A percentile compares a stretch with the other conserved stretches of the same genome.
These are phyloP conservation scores for Andrena dorsata DNA, from an alignment of 2,888 invertebrate genomes.

Conservation along the genomic window DNA sequence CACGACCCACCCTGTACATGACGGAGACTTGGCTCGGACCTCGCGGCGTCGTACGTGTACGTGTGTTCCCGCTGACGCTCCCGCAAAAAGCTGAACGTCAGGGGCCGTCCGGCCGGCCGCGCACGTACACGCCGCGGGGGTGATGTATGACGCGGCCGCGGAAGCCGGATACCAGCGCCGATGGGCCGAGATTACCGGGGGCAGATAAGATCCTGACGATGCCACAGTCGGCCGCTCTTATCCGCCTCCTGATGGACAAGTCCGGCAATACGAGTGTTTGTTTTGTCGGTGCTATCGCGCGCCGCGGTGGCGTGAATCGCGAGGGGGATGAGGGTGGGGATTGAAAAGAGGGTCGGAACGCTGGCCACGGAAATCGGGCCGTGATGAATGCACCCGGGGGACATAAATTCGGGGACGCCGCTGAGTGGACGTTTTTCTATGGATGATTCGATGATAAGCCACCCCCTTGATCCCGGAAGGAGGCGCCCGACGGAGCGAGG, in stretches of 20 bases:
- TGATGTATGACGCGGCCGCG: slow-evolving; percentile 64
- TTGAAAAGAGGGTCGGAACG: slow-evolving; percentile 22
- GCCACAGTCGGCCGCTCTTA: slow-evolving; percentile 61
- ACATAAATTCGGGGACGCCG: background rate
- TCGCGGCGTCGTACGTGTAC: slow-evolving; percentile 7
- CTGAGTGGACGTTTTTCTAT: slow-evolving; percentile 3
- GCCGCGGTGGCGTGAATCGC: slow-evolving; percentile 31
- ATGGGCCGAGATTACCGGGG: slow-evolving; percentile 64
- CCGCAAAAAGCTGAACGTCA: slow-evolving; percentile 61
- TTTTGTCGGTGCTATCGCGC: slow-evolving; percentile 33
- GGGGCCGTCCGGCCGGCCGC: slow-evolving; percentile 8
- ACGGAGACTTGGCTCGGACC: too few species aligned
- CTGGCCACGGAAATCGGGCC: slow-evolving; percentile 13
- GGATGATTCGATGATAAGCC: slow-evolving; percentile 7
- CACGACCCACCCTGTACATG: too few species aligned
- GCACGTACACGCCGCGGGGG: slow-evolving; percentile 24
- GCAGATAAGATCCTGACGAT: slow-evolving; percentile 71
- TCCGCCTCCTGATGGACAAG: slow-evolving; percentile 56
- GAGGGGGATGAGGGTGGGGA: slow-evolving; percentile 1
- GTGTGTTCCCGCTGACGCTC: slow-evolving; percentile 56
- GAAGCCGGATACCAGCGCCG: slow-evolving; percentile 36
- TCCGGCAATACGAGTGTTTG: slow-evolving; percentile 50
- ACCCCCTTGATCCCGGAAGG: too few species aligned
- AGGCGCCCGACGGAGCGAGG: background rate
- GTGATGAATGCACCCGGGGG: slow-evolving; percentile 35